phyloP scores from a whole-genome alignment of 2,113 vertebrate species.

The Numida meleagris region DNA sequence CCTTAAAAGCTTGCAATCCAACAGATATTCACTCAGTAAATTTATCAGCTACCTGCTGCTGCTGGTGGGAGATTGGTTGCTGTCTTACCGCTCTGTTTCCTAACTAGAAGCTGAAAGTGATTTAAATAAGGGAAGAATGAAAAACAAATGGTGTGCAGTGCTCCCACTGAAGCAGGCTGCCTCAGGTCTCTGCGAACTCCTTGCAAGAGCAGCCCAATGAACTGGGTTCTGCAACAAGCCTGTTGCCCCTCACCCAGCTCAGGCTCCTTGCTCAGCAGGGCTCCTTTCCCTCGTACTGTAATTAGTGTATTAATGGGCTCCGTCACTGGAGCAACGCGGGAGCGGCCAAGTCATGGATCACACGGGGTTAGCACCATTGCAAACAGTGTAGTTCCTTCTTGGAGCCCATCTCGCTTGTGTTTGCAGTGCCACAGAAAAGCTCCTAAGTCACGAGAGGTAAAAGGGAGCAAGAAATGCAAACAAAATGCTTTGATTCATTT shows the following conservation, averaged over 20 bases:
- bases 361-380: background rate
- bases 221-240: background rate
- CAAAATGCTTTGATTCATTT: background rate
- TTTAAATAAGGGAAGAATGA: background rate
- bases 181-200: background rate
- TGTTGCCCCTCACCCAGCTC: background rate
- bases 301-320: background rate
- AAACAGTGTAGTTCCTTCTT: background rate
- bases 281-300: background rate
- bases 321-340: background rate
- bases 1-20: background rate
- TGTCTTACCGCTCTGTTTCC: background rate
- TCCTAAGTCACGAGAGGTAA: background rate
- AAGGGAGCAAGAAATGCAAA: background rate
- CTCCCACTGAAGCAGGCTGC: background rate
- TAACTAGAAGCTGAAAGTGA: background rate
- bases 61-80: background rate
- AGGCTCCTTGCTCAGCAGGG: background rate
- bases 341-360: background rate
- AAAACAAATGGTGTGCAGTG: background rate
- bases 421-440: background rate
- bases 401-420: background rate
- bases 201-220: background rate
- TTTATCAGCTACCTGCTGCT: background rate
- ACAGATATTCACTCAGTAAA: background rate